Evolutionary conservation across 2,797 vertebrate genomes (phyloP).

Genomic region (Choloepus didactylus): DNA sequence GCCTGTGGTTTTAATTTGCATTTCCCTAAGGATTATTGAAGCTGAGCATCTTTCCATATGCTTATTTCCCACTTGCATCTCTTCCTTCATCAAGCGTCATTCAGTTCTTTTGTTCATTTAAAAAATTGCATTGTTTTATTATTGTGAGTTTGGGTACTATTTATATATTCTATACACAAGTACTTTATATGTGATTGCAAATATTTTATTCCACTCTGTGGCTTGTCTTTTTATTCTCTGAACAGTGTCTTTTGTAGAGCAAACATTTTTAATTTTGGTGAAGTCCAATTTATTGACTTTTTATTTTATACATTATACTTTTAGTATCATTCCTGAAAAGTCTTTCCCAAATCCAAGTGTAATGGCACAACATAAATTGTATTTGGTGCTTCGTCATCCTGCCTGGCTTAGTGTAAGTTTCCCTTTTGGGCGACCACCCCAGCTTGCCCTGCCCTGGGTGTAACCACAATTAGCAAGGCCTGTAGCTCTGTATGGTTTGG

Average conservation of each 20-base stretch:
- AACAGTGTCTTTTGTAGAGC: background rate
- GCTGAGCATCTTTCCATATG: background rate
- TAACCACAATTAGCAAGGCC: no score
- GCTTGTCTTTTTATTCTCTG: background rate
- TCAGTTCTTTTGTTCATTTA: background rate
- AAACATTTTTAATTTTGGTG: background rate
- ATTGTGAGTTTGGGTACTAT: background rate
- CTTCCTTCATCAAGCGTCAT: background rate
- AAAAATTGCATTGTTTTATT: background rate
- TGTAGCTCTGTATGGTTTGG: no score
- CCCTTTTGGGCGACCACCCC: no score
- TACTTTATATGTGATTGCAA: background rate
- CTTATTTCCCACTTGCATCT: background rate
- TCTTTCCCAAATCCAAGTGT: background rate
- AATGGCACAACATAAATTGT: no score
- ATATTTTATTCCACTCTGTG: background rate
- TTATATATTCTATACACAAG: background rate
- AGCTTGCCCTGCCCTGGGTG: no score
- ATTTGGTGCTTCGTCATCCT: no score
- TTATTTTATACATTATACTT: background rate
- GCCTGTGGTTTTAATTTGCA: background rate
- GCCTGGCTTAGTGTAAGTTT: no score
- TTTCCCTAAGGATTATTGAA: background rate
- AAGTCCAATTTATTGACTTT: background rate
- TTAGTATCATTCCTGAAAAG: background rate